These are phyloP conservation scores for Perca schrenkii DNA, from an alignment of 2,113 vertebrate species.

Conservation along the genomic window DNA sequence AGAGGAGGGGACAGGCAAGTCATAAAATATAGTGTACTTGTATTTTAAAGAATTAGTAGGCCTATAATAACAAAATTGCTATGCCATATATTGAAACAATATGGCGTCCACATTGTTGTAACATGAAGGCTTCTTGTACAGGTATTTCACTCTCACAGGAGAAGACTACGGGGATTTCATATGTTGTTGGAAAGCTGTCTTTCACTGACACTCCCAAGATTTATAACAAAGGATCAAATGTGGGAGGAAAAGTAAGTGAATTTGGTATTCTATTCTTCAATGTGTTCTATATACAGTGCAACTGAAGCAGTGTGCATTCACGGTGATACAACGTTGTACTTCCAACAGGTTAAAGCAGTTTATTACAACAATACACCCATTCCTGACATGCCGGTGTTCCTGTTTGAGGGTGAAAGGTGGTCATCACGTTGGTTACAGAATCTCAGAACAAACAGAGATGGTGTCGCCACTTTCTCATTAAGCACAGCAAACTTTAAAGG, in stretches of 20 bases:
- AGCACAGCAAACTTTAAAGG: neutral
- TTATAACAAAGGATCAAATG: slow-evolving; percentile 53
- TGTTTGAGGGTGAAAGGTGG: slow-evolving; percentile 56
- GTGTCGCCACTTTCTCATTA: slow-evolving; percentile 73
- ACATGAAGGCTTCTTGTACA: slow-evolving; percentile 22
- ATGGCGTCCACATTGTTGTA: neutral
- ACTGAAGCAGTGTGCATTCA: neutral
- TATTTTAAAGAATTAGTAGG: neutral
- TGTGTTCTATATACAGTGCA: neutral
- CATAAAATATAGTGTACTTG: neutral
- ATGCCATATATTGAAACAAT: neutral
- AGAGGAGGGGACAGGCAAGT: slow-evolving; percentile 80
- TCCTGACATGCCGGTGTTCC: slow-evolving; percentile 48
- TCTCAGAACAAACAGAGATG: slow-evolving; percentile 75
- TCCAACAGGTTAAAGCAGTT: slow-evolving; percentile 70
- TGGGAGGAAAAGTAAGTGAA: slow-evolving; percentile 75
- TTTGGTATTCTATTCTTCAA: neutral
- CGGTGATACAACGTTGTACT: neutral
- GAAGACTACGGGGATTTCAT: slow-evolving; percentile 22
- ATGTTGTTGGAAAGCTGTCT: slow-evolving; percentile 68
- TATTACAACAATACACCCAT: slow-evolving; percentile 60
- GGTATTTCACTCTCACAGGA: neutral
- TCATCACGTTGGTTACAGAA: slow-evolving; percentile 26
- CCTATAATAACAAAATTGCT: neutral
- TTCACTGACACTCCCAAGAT: slow-evolving; percentile 73